Evolutionary conservation across 1,140 invertebrate species (phyloP), one percentile per base, ranked within the genome.

Genomic region (Drosophila ohnishii): DNA sequence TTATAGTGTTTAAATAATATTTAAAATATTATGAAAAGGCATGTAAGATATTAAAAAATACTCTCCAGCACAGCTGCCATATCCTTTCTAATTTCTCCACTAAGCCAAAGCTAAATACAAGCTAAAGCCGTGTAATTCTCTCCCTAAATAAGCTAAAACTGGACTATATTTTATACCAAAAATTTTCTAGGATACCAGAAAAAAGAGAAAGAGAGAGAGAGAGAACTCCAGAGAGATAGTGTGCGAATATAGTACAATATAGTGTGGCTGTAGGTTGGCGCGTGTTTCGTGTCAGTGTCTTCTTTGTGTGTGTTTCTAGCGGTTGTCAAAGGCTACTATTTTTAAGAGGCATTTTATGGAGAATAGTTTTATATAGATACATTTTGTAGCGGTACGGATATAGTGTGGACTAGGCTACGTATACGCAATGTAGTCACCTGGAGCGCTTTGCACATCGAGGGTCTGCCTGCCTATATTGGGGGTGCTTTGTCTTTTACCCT

Each of bases 381-480:
- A 22, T 53, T 35, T 35, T 60, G 22, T 35, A 42, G 32, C 22
- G 32, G 30, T 55, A 58, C 53, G 40, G 37, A 25, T 62, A 42
- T 40, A 50, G 32, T 55, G 42, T 71, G 51, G 60, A 22, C 62
- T 78, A 81, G 51, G 70, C 62, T 78, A 77, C 74, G 78, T 78
- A 81, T 81, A 73, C 78, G 82, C 82, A 73, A 81, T 86, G 63
- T 91, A 91, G 77, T 91, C 90, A 91, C 90, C 90, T 91, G 90
- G 84, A 63, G 84, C 90, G 66, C 79, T 87, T 86, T 86, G 84
- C 67, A 82, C 76, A 66, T 91, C 84, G 57, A 91, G 78, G 62
- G 90, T 90, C 69, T 90, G 83, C 77, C 90, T 91, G 81, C 86
- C 90, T 90, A 91, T 82, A 90, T 90, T 91, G 63, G 90, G 90